phyloP scores from a whole-genome alignment of 2,113 vertebrate species.

The Melanostigma gelatinosum region DNA sequence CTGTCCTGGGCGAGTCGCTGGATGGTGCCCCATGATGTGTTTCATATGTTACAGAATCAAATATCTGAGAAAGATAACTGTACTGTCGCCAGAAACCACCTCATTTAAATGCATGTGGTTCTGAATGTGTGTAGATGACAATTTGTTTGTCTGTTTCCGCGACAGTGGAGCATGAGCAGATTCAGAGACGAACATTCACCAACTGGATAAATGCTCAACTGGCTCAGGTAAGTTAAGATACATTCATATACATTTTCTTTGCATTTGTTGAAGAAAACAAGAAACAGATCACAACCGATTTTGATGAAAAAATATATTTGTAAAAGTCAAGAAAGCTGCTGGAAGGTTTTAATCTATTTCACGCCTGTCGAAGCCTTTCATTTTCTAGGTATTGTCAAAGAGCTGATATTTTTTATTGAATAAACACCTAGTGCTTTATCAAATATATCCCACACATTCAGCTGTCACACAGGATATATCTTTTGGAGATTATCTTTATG shows the following conservation, averaged over 20 bases:
- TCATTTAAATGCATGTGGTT: not conserved
- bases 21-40: not conserved
- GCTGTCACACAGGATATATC: not conserved
- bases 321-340: not conserved
- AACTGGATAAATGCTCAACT: slow-evolving; percentile 94
- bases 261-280: not conserved
- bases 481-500: not conserved
- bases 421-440: not conserved
- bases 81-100: not conserved
- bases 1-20: no score
- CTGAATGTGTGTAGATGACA: not conserved
- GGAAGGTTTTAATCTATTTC: not conserved
- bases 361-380: not conserved
- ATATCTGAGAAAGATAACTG: not conserved
- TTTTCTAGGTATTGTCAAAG: not conserved
- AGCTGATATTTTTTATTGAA: not conserved
- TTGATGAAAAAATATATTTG: not conserved
- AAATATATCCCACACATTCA: not conserved
- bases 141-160: slow-evolving; percentile 19
- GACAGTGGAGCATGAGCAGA: slow-evolving; percentile 89
- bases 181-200: slow-evolving; percentile 94
- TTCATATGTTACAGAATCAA: not conserved
- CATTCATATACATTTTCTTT: not conserved
- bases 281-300: not conserved
- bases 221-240: slow-evolving; percentile 84